Base-by-base conservation (phyloP, 1,140 invertebrate species). In the Goniozus legneri region DNA sequence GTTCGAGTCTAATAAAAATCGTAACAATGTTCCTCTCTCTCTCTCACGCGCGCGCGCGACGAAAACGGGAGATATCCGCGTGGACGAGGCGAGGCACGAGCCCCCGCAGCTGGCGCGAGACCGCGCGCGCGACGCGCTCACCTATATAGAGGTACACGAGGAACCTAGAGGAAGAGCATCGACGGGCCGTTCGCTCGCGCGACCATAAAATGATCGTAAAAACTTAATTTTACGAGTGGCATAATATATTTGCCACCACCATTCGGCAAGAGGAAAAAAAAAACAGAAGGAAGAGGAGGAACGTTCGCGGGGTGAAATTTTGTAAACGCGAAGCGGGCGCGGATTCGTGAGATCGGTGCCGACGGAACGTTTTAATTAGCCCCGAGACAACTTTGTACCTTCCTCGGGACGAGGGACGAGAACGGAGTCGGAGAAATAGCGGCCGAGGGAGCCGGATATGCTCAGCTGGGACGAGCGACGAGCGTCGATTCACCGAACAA, bases 171-270 rank as follows among this genome's bases (percentile, higher is more conserved):
- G 62, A 57, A 56, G 55, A 67, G 61, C 66, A 72, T 72, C 62
- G 60, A 64, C 62, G 62, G 54, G 63, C 60, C 61, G n/a, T n/a
- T n/a, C n/a, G n/a, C n/a, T 57, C 66, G 66, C 60, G 61, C 70
- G 65, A 69, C 70, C 75, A 74, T 77, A 76, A 77, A 77, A 73
- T 69, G 71, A 73, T 75, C 73, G 71, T 77, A 75, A 77, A 77
- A 75, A 74, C 65, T 74, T 76, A 77, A 76, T 77, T 77, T 77
- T 77, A 77, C 64, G 75, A 75, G 70, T 68, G 64, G 67, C 67
- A 68, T 73, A 74, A 76, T 75, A 76, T 75, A 73, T 76, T 70
- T 68, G 67, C 73, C 69, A 72, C 66, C 61, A 64, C 60, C 61
- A 58, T 40, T n/a, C n/a, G n/a, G n/a, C n/a, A n/a, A n/a, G n/a